phyloP scores from a whole-genome alignment of 2,797 vertebrate genomes.

The Apogon hyalosoma region DNA sequence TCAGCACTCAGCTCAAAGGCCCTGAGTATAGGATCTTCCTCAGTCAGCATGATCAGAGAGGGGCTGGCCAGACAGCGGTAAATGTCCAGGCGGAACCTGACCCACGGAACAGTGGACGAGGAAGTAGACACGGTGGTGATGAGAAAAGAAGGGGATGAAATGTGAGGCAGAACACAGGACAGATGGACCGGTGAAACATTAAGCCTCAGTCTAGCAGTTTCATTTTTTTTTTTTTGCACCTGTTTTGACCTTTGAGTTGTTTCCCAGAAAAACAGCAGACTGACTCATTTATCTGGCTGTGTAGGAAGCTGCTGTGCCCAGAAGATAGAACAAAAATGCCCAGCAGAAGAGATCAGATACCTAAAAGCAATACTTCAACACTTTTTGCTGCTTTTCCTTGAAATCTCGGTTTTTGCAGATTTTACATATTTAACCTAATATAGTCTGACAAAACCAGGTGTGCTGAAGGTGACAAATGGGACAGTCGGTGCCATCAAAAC shows the following conservation, averaged over 20 bases:
- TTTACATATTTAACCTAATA: conserved; percentile 13
- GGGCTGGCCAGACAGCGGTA: conserved; percentile 97
- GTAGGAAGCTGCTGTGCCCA: conserved; percentile 60
- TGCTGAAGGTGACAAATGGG: conserved; percentile 7
- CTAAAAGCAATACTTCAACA: neutral
- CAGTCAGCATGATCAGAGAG: conserved; percentile 97
- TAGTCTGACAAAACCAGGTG: neutral
- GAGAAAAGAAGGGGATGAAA: neutral
- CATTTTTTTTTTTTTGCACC: conserved; percentile 25
- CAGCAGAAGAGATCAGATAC: conserved; percentile 33
- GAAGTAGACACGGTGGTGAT: neutral
- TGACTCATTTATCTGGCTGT: conserved; percentile 60
- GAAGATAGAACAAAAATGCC: conserved; percentile 43
- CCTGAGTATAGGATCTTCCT: conserved; percentile 96
- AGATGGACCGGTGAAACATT: conserved; percentile 12
- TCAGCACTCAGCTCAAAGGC: conserved; percentile 98
- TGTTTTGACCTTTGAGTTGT: conserved; percentile 39
- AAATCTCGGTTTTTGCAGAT: conserved; percentile 5
- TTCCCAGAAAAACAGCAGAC: conserved; percentile 46
- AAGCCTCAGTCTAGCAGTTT: conserved; percentile 24
- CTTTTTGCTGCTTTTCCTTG: conserved; percentile 11
- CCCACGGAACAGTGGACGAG: neutral
- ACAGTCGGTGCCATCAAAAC: conserved; percentile 28
- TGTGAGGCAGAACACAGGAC: neutral
- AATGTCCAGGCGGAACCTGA: conserved; percentile 97